Evolutionary conservation across 2,797 vertebrate species (phyloP).

Genomic region (Rhinogobio ventralis): DNA sequence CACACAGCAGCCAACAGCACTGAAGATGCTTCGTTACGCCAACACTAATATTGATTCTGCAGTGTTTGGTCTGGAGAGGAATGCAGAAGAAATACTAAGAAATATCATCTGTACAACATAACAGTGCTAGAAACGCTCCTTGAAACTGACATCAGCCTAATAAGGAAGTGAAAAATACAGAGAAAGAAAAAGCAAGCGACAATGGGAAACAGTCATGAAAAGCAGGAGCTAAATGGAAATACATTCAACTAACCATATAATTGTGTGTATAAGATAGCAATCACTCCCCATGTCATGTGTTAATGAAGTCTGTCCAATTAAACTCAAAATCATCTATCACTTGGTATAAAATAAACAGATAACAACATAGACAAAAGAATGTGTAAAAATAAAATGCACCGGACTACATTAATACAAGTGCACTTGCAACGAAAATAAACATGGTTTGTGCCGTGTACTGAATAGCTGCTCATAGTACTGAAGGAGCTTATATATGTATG

Average conservation of each 20-base stretch:
- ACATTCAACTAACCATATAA: background rate
- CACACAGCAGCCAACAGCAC: background rate
- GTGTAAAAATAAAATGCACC: background rate
- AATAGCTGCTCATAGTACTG: no score
- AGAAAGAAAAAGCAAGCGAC: background rate
- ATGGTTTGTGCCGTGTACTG: no score
- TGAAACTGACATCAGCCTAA: conserved; percentile 60
- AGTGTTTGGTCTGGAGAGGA: conserved; percentile 62
- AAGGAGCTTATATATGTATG: no score
- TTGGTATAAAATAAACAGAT: background rate
- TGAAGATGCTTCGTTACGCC: conserved; percentile 42
- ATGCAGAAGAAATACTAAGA: conserved; percentile 56
- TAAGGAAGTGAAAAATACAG: background rate
- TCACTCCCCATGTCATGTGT: background rate
- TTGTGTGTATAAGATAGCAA: background rate
- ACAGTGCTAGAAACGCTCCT: conserved; percentile 51
- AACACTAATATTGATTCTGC: conserved; percentile 60
- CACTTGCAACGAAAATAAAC: no score
- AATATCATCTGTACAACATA: conserved; percentile 33
- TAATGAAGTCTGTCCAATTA: background rate
- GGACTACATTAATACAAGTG: background rate
- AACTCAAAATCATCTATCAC: background rate
- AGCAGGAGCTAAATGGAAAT: background rate
- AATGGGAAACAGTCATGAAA: background rate
- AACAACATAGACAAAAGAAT: background rate